Base-by-base conservation (phyloP, 2,797 vertebrate genomes). In the Syncerus caffer region DNA sequence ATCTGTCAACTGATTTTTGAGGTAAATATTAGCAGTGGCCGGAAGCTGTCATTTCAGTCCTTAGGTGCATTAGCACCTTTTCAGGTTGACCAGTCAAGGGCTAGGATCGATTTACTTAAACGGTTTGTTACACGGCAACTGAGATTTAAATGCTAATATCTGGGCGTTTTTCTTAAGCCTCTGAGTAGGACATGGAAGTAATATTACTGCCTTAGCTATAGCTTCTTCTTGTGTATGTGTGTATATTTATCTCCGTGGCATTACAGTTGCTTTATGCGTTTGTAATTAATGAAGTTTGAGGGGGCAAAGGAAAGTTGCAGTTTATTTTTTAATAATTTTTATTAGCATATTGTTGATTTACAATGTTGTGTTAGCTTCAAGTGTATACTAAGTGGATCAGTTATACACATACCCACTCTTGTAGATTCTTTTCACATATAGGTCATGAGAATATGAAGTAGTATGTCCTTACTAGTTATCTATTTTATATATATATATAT, bases 1-100 rank as follows among this genome's bases (percentile, higher is more conserved):
- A 84, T 94, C 42, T 50, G 4, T 74, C 60, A 55, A 31, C 62
- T 71, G 79, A 93, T 95, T 93, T 79, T 91, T 89, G 67, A 94
- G 51, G 50, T 93, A 84, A 91, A 74, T 95, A 58, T 95, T 90
- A 96, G 79, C 90, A 31, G 60, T 89, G 71, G 31, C 80, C 21
- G 2, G 7, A 90, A 83, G 47, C 78, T 93, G 53, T 93, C 89
- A 57, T 90, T 92, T 93, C 76, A 88, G 5, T 7, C 29, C 31
- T 7, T 55, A 64, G 47, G 51, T 88, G 79, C 25, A 89, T 96
- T 88, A 89, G 74, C 82, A 31, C 10, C 4, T 3, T 23, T 92
- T 91, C 47, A 64, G 79, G 50, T 25, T 89, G 90, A 85, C 6
- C 21, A 89, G 51, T 29, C 42, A 64, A 57, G 62, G 55, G 85